Evolutionary conservation across 2,797 vertebrate species (phyloP), one percentile per base, ranked within the genome.

Genomic region (Scarus forsteni): DNA sequence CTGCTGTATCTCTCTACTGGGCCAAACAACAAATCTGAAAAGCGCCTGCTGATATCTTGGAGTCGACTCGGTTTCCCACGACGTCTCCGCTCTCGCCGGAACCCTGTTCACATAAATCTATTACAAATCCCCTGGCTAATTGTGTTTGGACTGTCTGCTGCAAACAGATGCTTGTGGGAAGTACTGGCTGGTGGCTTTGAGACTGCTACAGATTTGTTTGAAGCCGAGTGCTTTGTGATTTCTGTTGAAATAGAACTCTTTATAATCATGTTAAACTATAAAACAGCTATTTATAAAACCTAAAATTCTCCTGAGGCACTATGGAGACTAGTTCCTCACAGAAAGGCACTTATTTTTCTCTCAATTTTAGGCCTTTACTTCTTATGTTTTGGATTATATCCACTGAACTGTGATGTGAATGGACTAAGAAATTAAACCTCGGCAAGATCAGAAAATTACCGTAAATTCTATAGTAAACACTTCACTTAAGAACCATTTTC

Each of bases 101-200:
- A 35, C 58, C 34, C 57, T 60, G 68, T 53, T 65, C 77, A 60
- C 52, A 67, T 45, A 34, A 79, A 79, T 84, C 60, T 46, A 74
- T 66, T 66, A 76, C 46, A 60, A 75, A 77, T 79, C 62, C 50
- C 44, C 46, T 2, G 34, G 57, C 52, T 81, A 58, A 84, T 77
- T 75, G 44, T 66, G 38, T 76, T 63, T 81, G 71, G 72, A 80
- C 52, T 55, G 38, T 64, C 39, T 43, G 66, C 68, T 39, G 18
- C 57, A 73, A 70, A 66, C 66, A 72, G 57, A 75, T 60, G 70
- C 79, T 71, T 46, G n/a, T 61, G 48, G 61, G 62, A 55, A 71
- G 71, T n/a, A 63, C 44, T 42, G 34, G 44, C 11, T 39, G 46
- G 59, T 57, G 49, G 40, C n/a, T 82, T 61, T 60, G 66, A 3